Evolutionary conservation across 2,797 vertebrate genomes (phyloP).

Genomic region (Champsocephalus gunnari): DNA sequence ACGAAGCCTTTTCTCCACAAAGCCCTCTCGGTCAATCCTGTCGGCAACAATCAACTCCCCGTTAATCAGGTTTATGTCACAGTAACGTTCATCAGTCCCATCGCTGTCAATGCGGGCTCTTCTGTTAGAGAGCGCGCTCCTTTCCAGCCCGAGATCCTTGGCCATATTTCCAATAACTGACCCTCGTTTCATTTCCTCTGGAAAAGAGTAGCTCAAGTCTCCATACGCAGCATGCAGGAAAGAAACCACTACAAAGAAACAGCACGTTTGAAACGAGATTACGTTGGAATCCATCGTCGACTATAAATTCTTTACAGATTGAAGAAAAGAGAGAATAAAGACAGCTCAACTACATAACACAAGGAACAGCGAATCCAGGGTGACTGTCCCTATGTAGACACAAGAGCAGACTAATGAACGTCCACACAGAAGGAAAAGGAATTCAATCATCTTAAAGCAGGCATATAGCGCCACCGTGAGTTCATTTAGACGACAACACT

Average conservation of each 20-base stretch:
- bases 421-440: slow-evolving; percentile 14
- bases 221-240: slow-evolving; percentile 18
- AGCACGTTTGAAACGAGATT: fast-evolving
- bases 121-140: slow-evolving; percentile 23
- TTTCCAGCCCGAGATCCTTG: slow-evolving; percentile 67
- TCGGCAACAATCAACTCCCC: slow-evolving; percentile 69
- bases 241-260: slow-evolving; percentile 11
- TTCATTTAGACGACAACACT: not conserved
- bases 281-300: slow-evolving; percentile 16
- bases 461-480: slow-evolving; percentile 69
- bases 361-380: not conserved
- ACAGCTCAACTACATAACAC: not conserved
- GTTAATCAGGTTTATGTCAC: slow-evolving; percentile 56
- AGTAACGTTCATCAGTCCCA: slow-evolving; percentile 46
- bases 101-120: slow-evolving; percentile 65
- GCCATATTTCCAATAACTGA: slow-evolving; percentile 57
- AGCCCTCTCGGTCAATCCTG: slow-evolving; percentile 75
- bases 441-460: not conserved
- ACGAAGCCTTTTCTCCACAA: slow-evolving; percentile 68
- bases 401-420: not conserved
- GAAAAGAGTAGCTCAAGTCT: slow-evolving; percentile 62
- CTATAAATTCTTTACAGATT: fast-evolving
- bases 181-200: slow-evolving; percentile 66
- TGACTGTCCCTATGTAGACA: not conserved
- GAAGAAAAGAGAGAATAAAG: not conserved